Conservation (phyloP, 2,113 vertebrate species). For the Heptranchias perlo region DNA sequence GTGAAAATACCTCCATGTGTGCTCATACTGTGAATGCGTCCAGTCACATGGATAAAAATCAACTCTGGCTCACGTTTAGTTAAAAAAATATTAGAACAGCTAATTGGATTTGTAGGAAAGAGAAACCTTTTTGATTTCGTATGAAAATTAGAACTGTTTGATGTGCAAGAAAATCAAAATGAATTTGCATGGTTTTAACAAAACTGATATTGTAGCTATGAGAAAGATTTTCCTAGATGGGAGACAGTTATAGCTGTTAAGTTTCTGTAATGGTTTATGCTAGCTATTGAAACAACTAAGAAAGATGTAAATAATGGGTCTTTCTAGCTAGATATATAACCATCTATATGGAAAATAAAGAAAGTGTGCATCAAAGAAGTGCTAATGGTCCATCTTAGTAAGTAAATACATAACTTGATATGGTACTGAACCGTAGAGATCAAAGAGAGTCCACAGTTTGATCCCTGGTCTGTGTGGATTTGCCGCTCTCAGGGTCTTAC, state of each 20-base stretch:
- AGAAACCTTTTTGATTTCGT: not conserved
- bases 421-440: not conserved
- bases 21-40: not conserved
- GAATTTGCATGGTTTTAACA: not conserved
- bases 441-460: not conserved
- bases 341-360: not conserved
- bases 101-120: not conserved
- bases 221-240: not conserved
- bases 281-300: not conserved
- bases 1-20: not conserved
- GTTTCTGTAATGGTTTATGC: not conserved
- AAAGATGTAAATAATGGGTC: not conserved
- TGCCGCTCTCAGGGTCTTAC: not conserved
- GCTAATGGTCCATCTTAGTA: not conserved
- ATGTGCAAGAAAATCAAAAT: not conserved
- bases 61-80: not conserved
- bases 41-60: not conserved
- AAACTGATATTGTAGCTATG: not conserved
- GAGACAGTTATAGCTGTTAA: not conserved
- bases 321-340: not conserved
- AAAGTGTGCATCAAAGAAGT: not conserved
- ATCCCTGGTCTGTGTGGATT: not conserved
- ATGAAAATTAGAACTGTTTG: not conserved
- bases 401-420: not conserved
- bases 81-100: not conserved